These are phyloP conservation scores for Perca flavescens DNA, from an alignment of 2,113 vertebrate genomes.

Conservation along the genomic window DNA sequence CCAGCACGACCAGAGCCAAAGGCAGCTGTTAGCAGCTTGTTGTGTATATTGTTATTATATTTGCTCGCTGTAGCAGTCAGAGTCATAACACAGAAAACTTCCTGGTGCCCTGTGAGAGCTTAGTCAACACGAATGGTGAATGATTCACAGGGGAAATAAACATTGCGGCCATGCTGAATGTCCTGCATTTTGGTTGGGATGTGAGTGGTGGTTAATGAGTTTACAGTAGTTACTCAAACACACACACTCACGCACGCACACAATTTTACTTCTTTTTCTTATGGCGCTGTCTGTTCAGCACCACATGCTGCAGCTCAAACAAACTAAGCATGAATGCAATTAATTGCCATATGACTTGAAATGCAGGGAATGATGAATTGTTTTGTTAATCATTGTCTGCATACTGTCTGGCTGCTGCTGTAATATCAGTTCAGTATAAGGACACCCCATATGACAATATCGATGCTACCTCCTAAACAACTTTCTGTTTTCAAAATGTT, in stretches of 20 bases:
- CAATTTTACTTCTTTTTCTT: neutral
- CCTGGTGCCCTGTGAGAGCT: constrained; percentile 44
- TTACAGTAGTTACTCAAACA: constrained; percentile 26
- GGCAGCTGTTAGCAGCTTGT: constrained; percentile 49
- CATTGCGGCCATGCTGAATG: constrained; percentile 13
- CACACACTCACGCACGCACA: neutral
- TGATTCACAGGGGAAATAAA: constrained; percentile 47
- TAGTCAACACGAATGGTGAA: constrained; percentile 62
- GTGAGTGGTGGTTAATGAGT: constrained; percentile 47
- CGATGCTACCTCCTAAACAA: neutral
- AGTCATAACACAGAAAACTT: constrained; percentile 44
- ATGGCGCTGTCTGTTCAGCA: neutral
- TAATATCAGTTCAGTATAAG: constrained; percentile 1
- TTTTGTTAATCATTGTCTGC: neutral
- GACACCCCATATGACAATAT: neutral
- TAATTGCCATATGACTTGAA: constrained; percentile 8
- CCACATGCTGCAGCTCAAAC: constrained; percentile 14
- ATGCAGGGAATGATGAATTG: neutral
- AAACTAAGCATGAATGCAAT: constrained; percentile 1
- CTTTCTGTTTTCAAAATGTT: neutral
- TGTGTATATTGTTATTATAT: constrained; percentile 48
- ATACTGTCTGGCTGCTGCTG: neutral
- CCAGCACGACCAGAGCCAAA: constrained; percentile 36
- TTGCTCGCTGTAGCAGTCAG: constrained; percentile 28
- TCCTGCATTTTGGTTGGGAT: constrained; percentile 26